Base-by-base conservation (phyloP, 2,888 invertebrate genomes). In the Drosophila pseudotakahashii region DNA sequence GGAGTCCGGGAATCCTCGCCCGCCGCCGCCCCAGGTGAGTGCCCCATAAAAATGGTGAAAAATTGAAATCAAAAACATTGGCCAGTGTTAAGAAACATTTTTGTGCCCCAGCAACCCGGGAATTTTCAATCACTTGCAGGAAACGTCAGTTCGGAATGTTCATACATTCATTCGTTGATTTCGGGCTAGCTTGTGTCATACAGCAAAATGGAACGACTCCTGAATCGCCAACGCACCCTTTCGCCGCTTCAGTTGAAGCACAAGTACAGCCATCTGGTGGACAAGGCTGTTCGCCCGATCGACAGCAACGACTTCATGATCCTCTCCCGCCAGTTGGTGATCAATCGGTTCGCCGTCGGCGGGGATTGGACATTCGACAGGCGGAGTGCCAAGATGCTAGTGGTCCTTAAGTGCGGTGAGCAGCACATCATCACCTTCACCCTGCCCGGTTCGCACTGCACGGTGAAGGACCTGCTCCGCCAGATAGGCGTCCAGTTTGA, bases 361-460 rank as follows among this genome's bases (percentile, higher is more conserved):
- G 19, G 26, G 0, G 26, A 26, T 26, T 26, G 26, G 26, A 1
- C 26, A 0, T 26, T 5, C 26, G 26, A 26, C 26, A 5, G 13
- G 13, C 16, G 34, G 1, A 19, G 13, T 0, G 48, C 34, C 48
- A 34, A 19, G 16, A 48, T 48, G 48, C 16, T 48, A 13, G 16
- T 48, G 7, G 7, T 48, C 34, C 16, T 1, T 3, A 13, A 5
- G 4, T 2, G 13, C 7, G 16, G 34, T 0, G 0, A 6, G 16
- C 48, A 48, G 34, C 7, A 48, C 7, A 7, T 48, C 16, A 13
- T 48, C 48, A 48, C 48, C 34, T 34, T 48, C 16, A 16, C 2
- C 4, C 13, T 48, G 48, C 48, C 48, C 16, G 19, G 3, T 0
- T 34, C 48, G 0, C 6, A 26, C 26, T 48, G 32, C 14, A 48